Percentiles rank a stretch among this genome's conserved stretches.
These are phyloP conservation scores for Siderastrea radians DNA, from an alignment of 92 coral and sea anemone genomes.

Conservation along the genomic window DNA sequence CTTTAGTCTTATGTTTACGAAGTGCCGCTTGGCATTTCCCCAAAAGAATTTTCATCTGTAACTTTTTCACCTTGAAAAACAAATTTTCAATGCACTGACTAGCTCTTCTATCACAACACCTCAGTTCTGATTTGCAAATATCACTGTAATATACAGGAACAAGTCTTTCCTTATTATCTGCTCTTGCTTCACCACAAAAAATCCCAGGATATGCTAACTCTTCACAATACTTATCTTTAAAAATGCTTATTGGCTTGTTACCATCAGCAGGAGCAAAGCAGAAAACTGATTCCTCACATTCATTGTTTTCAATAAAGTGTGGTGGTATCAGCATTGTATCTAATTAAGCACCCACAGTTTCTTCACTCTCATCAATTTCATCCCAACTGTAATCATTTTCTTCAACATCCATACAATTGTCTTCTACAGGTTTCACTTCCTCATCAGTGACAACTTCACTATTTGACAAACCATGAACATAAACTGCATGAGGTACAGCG, in stretches of 20 bases:
- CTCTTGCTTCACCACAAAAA: conserved; percentile 59
- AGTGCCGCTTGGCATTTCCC: conserved; percentile 63
- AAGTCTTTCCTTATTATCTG: conserved; percentile 43
- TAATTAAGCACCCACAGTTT: neutral
- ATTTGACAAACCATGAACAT: no score
- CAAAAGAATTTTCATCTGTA: conserved; percentile 76
- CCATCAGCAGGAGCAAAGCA: conserved; percentile 73
- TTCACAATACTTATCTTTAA: no score
- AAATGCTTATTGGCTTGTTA: conserved; percentile 66
- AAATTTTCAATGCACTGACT: conserved; percentile 51
- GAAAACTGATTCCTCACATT: conserved; percentile 21
- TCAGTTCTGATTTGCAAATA: conserved; percentile 71
- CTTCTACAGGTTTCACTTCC: neutral
- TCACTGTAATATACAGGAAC: no score
- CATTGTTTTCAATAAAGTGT: conserved; percentile 23
- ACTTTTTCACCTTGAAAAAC: conserved; percentile 66
- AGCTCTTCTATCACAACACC: conserved; percentile 53
- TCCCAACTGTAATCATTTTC: conserved; percentile 3
- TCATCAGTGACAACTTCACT: neutral
- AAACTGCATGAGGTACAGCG: neutral
- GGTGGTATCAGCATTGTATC: conserved; percentile 31
- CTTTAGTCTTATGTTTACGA: conserved; percentile 50
- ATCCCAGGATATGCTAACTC: conserved; percentile 73
- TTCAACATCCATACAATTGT: neutral
- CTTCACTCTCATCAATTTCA: conserved; percentile 10